These are phyloP conservation scores for Calliphora vicina DNA, from an alignment of 1,140 invertebrate genomes.

Conservation along the genomic window DNA sequence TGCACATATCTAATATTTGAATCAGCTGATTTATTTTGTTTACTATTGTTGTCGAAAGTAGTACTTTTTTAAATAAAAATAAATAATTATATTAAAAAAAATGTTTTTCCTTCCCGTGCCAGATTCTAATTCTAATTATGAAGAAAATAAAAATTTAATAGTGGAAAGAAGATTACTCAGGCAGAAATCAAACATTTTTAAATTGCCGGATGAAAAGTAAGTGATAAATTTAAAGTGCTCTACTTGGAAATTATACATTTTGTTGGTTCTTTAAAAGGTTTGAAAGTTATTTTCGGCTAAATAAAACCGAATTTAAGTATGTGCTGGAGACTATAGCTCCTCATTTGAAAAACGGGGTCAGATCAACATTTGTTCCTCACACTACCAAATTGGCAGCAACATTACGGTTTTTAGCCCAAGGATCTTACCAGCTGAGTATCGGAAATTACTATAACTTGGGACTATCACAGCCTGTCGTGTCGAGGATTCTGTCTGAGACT, in stretches of 20 bases:
- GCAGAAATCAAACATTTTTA: not conserved
- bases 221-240: not conserved
- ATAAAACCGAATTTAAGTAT: slow-evolving; percentile 2
- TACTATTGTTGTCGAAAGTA: too few relatives aligned
- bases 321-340: too few relatives aligned
- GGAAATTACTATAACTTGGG: not conserved
- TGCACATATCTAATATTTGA: too few relatives aligned
- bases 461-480: not conserved
- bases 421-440: slow-evolving; percentile 11
- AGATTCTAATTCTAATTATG: too few relatives aligned
- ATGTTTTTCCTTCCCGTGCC: too few relatives aligned
- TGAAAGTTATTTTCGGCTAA: not conserved
- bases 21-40: too few relatives aligned
- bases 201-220: not conserved
- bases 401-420: slow-evolving; percentile 12
- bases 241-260: not conserved
- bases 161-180: not conserved
- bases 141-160: too few relatives aligned
- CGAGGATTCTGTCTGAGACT: not conserved
- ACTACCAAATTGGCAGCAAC: slow-evolving; percentile 12
- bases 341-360: not conserved
- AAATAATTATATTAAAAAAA: too few relatives aligned
- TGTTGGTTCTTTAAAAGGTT: not conserved
- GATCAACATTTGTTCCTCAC: not conserved
- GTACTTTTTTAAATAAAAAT: too few relatives aligned